phyloP scores from a whole-genome alignment of 53 echinoderm and acorn worm species.

The Holothuria scabra region DNA sequence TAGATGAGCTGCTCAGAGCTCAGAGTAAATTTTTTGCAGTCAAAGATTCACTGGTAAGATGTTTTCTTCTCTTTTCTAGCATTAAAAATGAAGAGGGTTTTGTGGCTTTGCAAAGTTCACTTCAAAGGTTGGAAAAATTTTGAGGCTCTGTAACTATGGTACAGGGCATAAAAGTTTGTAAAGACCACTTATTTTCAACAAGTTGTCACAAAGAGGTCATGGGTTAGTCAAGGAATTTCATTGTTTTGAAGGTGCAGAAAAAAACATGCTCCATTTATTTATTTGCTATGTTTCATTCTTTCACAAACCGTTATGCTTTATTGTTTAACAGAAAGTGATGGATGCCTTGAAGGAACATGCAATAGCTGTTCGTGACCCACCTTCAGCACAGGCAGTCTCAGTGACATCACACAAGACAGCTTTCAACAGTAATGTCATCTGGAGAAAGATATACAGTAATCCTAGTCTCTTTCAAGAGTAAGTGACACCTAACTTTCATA shows the following conservation, averaged over 20 bases:
- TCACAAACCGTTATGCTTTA: background rate
- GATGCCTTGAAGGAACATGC: constrained; percentile 87
- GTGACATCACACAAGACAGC: constrained; percentile 92
- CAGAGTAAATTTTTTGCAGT: constrained; percentile 89
- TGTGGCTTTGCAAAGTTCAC: too few relatives aligned
- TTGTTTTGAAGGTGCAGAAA: too few relatives aligned
- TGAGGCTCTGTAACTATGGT: too few relatives aligned
- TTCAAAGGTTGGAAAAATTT: too few relatives aligned
- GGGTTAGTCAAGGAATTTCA: too few relatives aligned
- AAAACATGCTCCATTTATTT: too few relatives aligned
- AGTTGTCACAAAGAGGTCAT: too few relatives aligned
- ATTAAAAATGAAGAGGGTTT: too few relatives aligned
- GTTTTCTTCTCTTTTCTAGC: background rate
- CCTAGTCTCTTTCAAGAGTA: constrained; percentile 78
- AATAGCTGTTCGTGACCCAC: constrained; percentile 85
- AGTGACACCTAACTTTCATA: background rate
- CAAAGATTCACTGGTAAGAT: constrained; percentile 75
- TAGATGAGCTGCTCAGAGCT: constrained; percentile 94
- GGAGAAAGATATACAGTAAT: constrained; percentile 94
- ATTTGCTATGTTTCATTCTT: too few relatives aligned
- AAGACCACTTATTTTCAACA: too few relatives aligned
- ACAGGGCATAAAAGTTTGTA: too few relatives aligned
- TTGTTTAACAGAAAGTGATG: constrained; percentile 36
- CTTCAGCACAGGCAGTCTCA: constrained; percentile 74
- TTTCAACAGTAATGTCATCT: constrained; percentile 86